Percentiles rank a stretch among this genome's conserved stretches.
Evolutionary conservation across 2,888 invertebrate genomes (phyloP).

Genomic region (Augiades crinisus): DNA sequence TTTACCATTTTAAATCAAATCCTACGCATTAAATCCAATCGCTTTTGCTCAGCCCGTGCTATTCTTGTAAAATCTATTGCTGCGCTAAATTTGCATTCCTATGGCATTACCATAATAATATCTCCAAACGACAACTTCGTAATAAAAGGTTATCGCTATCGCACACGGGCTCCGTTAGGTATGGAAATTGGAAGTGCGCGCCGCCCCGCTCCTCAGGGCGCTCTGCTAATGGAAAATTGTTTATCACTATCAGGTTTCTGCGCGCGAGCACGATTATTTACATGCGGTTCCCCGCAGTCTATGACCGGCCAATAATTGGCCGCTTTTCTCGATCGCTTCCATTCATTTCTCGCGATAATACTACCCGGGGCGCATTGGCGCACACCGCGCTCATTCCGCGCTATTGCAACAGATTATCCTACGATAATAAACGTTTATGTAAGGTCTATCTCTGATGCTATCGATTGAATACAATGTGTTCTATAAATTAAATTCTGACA

Average conservation of each 20-base stretch:
- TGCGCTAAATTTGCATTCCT: slow-evolving; percentile 67
- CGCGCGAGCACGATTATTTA: slow-evolving; percentile 74
- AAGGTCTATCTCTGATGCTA: slow-evolving; percentile 8
- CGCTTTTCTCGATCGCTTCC: slow-evolving; percentile 72
- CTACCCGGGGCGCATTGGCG: slow-evolving; percentile 18
- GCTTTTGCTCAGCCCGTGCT: slow-evolving; percentile 50
- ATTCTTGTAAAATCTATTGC: slow-evolving; percentile 63
- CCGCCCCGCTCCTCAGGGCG: slow-evolving; percentile 37
- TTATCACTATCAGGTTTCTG: slow-evolving; percentile 66
- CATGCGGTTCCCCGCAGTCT: slow-evolving; percentile 61
- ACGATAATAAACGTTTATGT: slow-evolving; percentile 22
- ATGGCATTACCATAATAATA: slow-evolving; percentile 67
- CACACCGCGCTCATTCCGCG: slow-evolving; percentile 16
- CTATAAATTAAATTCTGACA: slow-evolving; percentile 12
- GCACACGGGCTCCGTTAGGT: slow-evolving; percentile 55
- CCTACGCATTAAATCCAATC: slow-evolving; percentile 46
- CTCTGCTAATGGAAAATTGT: slow-evolving; percentile 68
- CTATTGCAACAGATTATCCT: slow-evolving; percentile 24
- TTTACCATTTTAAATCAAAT: slow-evolving; percentile 45
- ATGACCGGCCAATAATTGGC: slow-evolving; percentile 65
- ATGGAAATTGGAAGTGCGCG: slow-evolving; percentile 59
- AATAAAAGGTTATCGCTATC: slow-evolving; percentile 60
- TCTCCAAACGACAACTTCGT: slow-evolving; percentile 62
- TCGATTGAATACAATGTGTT: neutral
- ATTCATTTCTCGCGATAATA: slow-evolving; percentile 73